A percentile compares a stretch with the other conserved stretches of the same genome.
Evolutionary conservation across 1,140 invertebrate species (phyloP).

Genomic region (Drosophila grimshawi): DNA sequence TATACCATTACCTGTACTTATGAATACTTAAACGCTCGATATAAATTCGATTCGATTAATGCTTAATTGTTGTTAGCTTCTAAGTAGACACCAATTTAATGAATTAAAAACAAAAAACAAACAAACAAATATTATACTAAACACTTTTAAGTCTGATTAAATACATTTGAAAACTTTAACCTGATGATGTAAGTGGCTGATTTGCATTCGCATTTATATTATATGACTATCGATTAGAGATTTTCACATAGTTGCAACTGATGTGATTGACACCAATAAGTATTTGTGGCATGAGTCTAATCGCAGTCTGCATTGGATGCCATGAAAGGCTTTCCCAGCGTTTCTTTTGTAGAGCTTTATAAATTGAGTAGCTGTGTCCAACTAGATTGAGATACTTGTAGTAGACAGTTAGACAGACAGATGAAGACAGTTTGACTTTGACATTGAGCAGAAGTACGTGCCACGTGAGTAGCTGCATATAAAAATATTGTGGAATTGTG

Average conservation of each 20-base stretch:
- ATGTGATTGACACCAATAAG: slow-evolving; percentile 59
- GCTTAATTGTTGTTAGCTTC: slow-evolving; percentile 53
- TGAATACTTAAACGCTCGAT: slow-evolving; percentile 8
- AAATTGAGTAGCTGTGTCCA: slow-evolving; percentile 21
- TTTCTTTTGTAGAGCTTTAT: slow-evolving; percentile 38
- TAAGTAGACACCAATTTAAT: slow-evolving; percentile 69
- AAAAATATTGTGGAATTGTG: background rate
- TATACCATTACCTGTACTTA: slow-evolving; percentile 19
- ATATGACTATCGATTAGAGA: slow-evolving; percentile 60
- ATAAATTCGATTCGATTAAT: background rate
- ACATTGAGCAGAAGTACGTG: slow-evolving; percentile 72
- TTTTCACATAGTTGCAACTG: slow-evolving; percentile 41
- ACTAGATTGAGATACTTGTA: slow-evolving; percentile 62
- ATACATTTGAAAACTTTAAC: background rate
- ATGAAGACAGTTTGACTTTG: slow-evolving; percentile 50
- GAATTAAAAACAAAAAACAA: slow-evolving; percentile 62
- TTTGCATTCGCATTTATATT: slow-evolving; percentile 33
- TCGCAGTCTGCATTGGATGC: background rate
- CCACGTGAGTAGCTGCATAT: slow-evolving; percentile 27
- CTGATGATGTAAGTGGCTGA: slow-evolving; percentile 13
- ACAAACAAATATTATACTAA: slow-evolving; percentile 25
- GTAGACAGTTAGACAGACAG: slow-evolving; percentile 10
- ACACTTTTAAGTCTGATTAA: background rate
- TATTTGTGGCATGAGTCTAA: slow-evolving; percentile 54
- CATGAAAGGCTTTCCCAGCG: slow-evolving; percentile 37